Conservation (phyloP, 2,113 vertebrate genomes). For the Polypterus bichir region DNA sequence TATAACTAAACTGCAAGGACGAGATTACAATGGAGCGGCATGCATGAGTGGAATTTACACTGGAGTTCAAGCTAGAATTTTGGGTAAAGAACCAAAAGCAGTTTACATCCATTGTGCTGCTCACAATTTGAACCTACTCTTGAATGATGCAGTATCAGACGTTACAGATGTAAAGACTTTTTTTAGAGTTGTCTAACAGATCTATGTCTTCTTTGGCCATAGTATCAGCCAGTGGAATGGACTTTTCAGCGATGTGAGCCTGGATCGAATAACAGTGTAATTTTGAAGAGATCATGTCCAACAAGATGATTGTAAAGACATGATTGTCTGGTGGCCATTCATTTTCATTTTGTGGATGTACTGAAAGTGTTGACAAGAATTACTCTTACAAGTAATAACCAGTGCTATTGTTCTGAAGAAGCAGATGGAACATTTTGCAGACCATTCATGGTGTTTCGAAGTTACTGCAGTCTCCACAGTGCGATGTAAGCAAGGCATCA, state of each 20-base stretch:
- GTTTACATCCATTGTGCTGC: neutral
- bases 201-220: neutral
- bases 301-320: neutral
- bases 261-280: neutral
- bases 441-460: too few relatives aligned
- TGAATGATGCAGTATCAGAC: too few relatives aligned
- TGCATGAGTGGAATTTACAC: neutral
- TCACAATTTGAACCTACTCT: neutral
- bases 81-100: neutral
- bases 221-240: constrained; percentile 1
- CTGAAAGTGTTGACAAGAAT: too few relatives aligned
- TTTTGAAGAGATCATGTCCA: neutral
- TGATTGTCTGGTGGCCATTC: neutral
- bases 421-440: too few relatives aligned
- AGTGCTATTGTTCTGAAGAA: too few relatives aligned
- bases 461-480: too few relatives aligned
- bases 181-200: neutral
- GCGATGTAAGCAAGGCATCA: too few relatives aligned
- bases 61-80: neutral
- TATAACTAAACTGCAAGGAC: neutral
- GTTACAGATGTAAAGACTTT: neutral
- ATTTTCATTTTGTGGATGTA: neutral
- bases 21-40: neutral
- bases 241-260: neutral
- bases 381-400: too few relatives aligned